Base-by-base conservation (phyloP, 2,888 invertebrate species). In the Perdita meconis region DNA sequence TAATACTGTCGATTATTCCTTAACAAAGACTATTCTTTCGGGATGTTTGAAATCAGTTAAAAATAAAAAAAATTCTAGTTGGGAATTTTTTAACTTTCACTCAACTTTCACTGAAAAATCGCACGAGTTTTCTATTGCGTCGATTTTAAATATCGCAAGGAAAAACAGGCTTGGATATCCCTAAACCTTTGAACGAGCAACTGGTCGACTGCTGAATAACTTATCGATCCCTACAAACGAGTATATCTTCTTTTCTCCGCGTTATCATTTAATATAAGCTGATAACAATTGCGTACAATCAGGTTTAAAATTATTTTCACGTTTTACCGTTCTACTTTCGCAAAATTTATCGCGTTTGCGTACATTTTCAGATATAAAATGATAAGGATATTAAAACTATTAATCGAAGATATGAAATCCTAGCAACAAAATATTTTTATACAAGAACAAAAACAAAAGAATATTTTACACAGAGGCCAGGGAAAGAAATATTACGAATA, bases 231-330 rank as follows among this genome's bases (percentile, higher is more conserved):
- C 40, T 55, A 30, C 67, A 56, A 63, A 60, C 47, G 53, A 74
- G 53, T 71, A 44, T 77, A 47, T 53, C 57, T 71, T 30, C 57
- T 40, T 22, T 40, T 16, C 8, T 47, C 13, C 38, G 55, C 24
- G 40, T 85, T 86, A 86, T 85, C 84, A 68, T 6, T 56, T 71
- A 56, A 75, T 74, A 74, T 47, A 65, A 26, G 19, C 59, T 69
- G 85, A 85, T 85, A 84, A 78, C 50, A 56, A 16, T 19, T 36
- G 10, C 19, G 76, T 82, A 85, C 80, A 83, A 70, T 72, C 82
- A 24, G 8, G 5, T 13, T 51, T 6, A 40, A 80, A 77, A 85
- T 6, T 47, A 19, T 42, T 16, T 38, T 13, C 5, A 22, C 22
- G 44, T 64, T 59, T 13, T 38, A 12, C 16, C 50, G 36, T 56